Percentiles rank a stretch among this genome's conserved stretches.
phyloP scores from a whole-genome alignment of 2,797 vertebrate species.

The Naso thynnoides region DNA sequence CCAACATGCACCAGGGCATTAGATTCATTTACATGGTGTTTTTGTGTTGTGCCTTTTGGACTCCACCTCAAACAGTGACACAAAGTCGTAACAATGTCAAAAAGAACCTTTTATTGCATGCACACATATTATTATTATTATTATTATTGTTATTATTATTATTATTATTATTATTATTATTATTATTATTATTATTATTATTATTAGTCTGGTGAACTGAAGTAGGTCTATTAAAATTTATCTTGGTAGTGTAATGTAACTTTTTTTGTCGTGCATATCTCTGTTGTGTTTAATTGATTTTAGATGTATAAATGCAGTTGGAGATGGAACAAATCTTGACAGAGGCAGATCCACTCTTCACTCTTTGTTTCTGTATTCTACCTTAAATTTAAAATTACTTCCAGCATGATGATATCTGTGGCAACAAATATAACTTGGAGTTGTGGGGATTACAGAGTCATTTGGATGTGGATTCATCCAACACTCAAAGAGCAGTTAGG shows the following conservation, averaged over 20 bases:
- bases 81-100: too few species aligned
- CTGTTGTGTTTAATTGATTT: background rate
- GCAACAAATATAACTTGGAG: background rate
- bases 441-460: background rate
- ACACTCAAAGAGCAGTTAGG: background rate
- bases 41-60: too few species aligned
- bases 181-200: too few species aligned
- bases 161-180: too few species aligned
- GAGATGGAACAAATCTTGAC: background rate
- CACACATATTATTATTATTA: too few species aligned
- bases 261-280: background rate
- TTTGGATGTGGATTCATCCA: background rate
- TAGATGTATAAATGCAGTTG: too few species aligned
- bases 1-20: background rate
- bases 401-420: background rate
- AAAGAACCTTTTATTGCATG: too few species aligned
- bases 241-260: background rate
- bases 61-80: too few species aligned
- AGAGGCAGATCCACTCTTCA: background rate
- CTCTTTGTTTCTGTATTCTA: background rate
- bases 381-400: slow-evolving; percentile 12
- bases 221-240: too few species aligned
- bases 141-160: too few species aligned
- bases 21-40: background rate
- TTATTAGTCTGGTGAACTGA: too few species aligned